These are phyloP conservation scores for Antechinus flavipes DNA, from an alignment of 2,113 vertebrate species.

Conservation along the genomic window DNA sequence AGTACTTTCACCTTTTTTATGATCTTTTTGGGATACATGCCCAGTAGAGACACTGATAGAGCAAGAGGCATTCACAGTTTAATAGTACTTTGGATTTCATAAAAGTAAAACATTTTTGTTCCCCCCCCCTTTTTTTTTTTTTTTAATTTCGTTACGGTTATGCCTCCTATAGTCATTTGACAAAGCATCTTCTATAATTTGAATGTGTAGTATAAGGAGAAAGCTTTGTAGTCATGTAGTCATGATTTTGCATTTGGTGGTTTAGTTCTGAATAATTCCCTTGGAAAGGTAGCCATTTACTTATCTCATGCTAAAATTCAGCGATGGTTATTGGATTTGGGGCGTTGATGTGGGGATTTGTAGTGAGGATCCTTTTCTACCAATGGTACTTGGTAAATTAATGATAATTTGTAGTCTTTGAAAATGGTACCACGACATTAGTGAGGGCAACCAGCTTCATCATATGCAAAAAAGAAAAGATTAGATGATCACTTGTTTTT, in stretches of 20 bases:
- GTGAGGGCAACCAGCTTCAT: too few species aligned
- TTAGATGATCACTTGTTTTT: neutral
- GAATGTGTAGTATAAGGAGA: neutral
- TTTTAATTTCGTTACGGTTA: neutral
- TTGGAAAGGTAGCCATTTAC: neutral
- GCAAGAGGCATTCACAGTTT: too few species aligned
- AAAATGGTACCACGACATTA: neutral
- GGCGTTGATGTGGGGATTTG: neutral
- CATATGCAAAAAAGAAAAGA: neutral
- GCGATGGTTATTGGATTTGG: neutral
- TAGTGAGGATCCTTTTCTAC: neutral
- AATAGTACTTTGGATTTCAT: too few species aligned
- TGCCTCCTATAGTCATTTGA: neutral
- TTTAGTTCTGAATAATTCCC: neutral
- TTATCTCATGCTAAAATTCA: neutral
- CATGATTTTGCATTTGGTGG: neutral
- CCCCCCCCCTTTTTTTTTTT: neutral
- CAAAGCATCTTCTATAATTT: neutral
- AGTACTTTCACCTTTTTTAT: too few species aligned
- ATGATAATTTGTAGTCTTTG: neutral
- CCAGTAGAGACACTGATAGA: too few species aligned
- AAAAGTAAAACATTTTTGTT: neutral
- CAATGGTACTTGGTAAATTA: neutral
- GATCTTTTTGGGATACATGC: too few species aligned
- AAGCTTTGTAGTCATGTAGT: neutral